Conservation (phyloP, 1,140 invertebrate genomes). For the Drosophila melanogaster region Release_6_plus_ISO1_MT NT_033779.5:18631501-18632000, state of each 20-base stretch:
- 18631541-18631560: constrained; percentile 26
- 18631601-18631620: constrained; percentile 50
- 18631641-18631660: constrained; percentile 60
- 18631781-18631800: constrained; percentile 20
- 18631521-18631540: constrained; percentile 39
- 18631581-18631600: constrained; percentile 28
- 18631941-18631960: constrained; percentile 65
- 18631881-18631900: constrained; percentile 42
- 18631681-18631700: constrained; percentile 21
- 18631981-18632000: constrained; percentile 33
- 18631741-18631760: constrained; percentile 31
- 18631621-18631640: constrained; percentile 68
- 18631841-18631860: constrained; percentile 38
- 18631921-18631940: constrained; percentile 50
- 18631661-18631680: constrained; percentile 25
- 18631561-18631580: constrained; percentile 22
- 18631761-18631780: constrained; percentile 67
- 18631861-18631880: constrained; percentile 52
- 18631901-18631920: constrained; percentile 58
- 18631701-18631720: constrained; percentile 56
- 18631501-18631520: constrained; percentile 67
- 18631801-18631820: constrained; percentile 51
- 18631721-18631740: constrained; percentile 37
- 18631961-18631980: constrained; percentile 59
- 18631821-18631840: constrained; percentile 26